Base-by-base conservation (phyloP, 2,888 invertebrate species). In the Tiliacea aurago region DNA sequence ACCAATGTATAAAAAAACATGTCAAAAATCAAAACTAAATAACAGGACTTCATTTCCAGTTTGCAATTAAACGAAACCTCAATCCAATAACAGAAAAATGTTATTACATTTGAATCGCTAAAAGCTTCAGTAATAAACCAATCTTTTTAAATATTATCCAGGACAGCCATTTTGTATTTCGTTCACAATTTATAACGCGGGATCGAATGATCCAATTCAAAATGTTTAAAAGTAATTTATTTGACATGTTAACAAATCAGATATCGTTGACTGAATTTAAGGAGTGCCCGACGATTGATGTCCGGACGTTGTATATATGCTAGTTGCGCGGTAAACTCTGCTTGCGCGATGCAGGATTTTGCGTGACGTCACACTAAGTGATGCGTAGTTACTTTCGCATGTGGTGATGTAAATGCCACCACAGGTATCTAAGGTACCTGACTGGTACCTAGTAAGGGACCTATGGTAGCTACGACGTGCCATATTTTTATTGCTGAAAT, bases 41-140 rank as follows among this genome's bases (percentile, higher is more conserved):
- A 28, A 1, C 5, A 37, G 5, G 2, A 23, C 18, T 45, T 10
- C 18, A n/a, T 53, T 2, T 13, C 20, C 47, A 33, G 13, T 53
- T 49, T 11, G 18, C 23, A 45, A 58, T 65, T 64, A 41, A 63
- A 70, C 9, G 23, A 23, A 78, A 33, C 59, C 5, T 28, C 28
- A 15, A 6, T 43, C 2, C 53, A 64, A 61, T 53, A 58, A 51
- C 43, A 23, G 15, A 55, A 28, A 62, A 68, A 68, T 47, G n/a
- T 53, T 63, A 67, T 59, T 6, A 55, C 10, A 72, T 66, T 56
- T 56, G 15, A 33, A 41, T 71, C 28, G 28, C 41, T 51, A 58
- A 79, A 67, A 80, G 41, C 51, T 63, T 58, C n/a, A 41, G 41
- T 53, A 64, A 71, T 58, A 56, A 28, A 51, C 37, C 5, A 56